phyloP scores from a whole-genome alignment of 2,888 invertebrate species.

The Athalia rosae region DNA sequence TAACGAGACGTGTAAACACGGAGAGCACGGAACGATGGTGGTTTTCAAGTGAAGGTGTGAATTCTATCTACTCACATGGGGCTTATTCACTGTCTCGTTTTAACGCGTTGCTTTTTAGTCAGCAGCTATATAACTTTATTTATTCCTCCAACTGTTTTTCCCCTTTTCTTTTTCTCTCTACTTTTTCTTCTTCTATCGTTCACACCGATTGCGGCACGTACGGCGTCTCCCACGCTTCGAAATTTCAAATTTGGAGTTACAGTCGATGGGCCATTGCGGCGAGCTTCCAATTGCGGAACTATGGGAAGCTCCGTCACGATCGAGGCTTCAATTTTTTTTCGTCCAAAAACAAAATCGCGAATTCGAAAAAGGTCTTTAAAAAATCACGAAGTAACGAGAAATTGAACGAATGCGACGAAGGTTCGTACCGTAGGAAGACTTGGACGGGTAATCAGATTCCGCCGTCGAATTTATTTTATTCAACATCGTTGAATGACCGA shows the following conservation, averaged over 20 bases:
- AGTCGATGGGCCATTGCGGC: too few species aligned
- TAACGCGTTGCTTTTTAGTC: constrained; percentile 18
- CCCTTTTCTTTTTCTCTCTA: constrained; percentile 31
- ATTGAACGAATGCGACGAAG: too few species aligned
- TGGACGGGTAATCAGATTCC: neutral
- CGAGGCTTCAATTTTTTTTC: neutral
- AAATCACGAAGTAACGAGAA: too few species aligned
- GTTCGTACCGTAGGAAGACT: neutral
- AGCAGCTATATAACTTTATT: constrained; percentile 23
- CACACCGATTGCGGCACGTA: constrained; percentile 34
- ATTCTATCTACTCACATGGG: constrained; percentile 41
- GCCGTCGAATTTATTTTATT: constrained; percentile 12
- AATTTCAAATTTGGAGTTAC: too few species aligned
- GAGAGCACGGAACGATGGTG: constrained; percentile 35
- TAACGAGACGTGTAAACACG: constrained; percentile 67
- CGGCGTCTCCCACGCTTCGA: constrained; percentile 29
- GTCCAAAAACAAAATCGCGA: too few species aligned
- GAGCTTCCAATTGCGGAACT: neutral
- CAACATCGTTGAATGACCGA: constrained; percentile 1
- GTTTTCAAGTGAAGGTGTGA: constrained; percentile 38
- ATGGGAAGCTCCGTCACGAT: neutral
- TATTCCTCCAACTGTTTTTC: too few species aligned
- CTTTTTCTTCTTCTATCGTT: constrained; percentile 15
- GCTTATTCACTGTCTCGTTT: constrained; percentile 24
- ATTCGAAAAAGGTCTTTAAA: too few species aligned